Evolutionary conservation across 2,888 invertebrate species (phyloP), one percentile per base, ranked within the genome.

Genomic region (Cetonia aurata): DNA sequence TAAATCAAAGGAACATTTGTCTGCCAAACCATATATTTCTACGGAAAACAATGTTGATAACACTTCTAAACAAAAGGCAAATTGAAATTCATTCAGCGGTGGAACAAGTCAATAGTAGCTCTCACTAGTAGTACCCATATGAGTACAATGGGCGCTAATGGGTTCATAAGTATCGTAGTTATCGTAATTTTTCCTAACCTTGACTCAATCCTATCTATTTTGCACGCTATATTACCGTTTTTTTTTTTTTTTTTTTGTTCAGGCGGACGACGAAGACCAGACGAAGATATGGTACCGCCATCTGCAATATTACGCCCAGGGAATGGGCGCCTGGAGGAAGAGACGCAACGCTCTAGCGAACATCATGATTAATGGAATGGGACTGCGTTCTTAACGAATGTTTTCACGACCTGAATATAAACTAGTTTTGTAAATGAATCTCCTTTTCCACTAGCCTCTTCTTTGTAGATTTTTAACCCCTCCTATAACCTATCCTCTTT

Each of bases 311-410:
- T 96, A 96, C 83, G 94, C 96, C 25, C 94, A 95, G 82, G 95
- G 96, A 71, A 92, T 97, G 77, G 97, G 97, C 71, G 91, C 94
- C 6, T 98, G 98, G 98, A 89, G 97, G 66, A 92, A 93, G 83
- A 88, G 97, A 74, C 89, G 98, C 44, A 96, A 96, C 80, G 98
- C 96, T 6, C 87, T 98, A 78, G 96, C 97, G n/a, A 97, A 98
- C 82, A 97, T 98, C 77, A 97, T 98, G 96, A 96, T 97, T 81
- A 96, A 95, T 83, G 94, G 95, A 62, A 92, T 92, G 92, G 85
- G 85, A 52, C 78, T 84, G 67, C 76, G 85, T 73, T 82, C 84
- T 60, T 84, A 80, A 71, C 59, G 59, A 53, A 42, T 60, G 65
- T 73, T 72, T 72, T 68, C 59, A 67, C 52, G 50, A 55, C 62